Evolutionary conservation across 2,797 vertebrate species (phyloP), one percentile per base, ranked within the genome.

Genomic region (Artibeus jamaicensis): DNA sequence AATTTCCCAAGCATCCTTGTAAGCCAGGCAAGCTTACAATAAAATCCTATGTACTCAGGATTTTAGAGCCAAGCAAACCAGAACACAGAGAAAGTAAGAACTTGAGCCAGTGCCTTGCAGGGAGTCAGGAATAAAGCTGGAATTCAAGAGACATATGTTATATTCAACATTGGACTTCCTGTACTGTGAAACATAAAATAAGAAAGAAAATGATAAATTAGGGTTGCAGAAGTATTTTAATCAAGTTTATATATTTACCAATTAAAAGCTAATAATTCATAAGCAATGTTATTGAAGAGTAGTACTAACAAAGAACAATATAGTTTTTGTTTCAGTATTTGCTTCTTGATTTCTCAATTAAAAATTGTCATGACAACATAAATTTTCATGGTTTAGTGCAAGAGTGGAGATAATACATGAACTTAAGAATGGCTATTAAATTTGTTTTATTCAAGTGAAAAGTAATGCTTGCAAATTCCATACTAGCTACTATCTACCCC

Each of bases 61-160:
- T 79, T 91, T 97, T 71, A 82, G 85, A 73, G 74, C 39, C 34
- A 16, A 55, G 78, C 55, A 84, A 68, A 89, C 9, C n/a, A 37
- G 94, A 94, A 86, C 44, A 26, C 0, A 44, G 32, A 77, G 73
- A 89, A 11, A 8, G 81, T 84, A 87, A 50, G 70, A 81, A 10
- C 15, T 89, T 59, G 39, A 46, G 6, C 11, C 48, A 68, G 55
- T 86, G 55, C 78, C 39, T 90, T 79, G 29, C 5, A 71, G 90
- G 19, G 91, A 89, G n/a, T 92, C 29, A n/a, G 87, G 70, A 95
- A 94, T 59, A 93, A 84, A 96, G 42, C 46, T 95, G 46, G 57
- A 91, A 84, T 81, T 77, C 76, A 91, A 88, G 44, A 32, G 46
- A 91, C 92, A 67, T 46, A 84, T 46, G 11, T 90, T 39, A 42